Base-by-base conservation (phyloP, 1,140 invertebrate species). In the Elysia chlorotica region DNA sequence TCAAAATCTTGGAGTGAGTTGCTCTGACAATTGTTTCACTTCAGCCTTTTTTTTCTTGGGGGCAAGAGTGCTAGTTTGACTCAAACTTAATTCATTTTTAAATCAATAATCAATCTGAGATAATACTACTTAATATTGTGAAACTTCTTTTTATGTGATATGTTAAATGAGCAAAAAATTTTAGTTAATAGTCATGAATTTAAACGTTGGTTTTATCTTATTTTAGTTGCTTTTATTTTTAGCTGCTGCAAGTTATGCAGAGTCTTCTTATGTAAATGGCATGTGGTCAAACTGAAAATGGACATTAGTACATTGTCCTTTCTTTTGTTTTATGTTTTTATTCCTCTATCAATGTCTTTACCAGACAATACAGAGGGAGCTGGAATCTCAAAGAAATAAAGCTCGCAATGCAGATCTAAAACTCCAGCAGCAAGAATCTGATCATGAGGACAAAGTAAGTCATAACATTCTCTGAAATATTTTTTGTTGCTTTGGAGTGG, bases 361-460 rank as follows among this genome's bases (percentile, higher is more conserved):
- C 28, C 75, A 86, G 84, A 79, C 77, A 74, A 56, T 85, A 30
- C 82, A 85, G 61, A 78, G 82, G 65, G 82, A 86, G 69, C 41
- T 85, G 59, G 84, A 87, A 66, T 61, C 73, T 0, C 78, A 82
- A 62, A 72, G 84, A 54, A 76, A 61, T 35, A 77, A 78, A 48
- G 71, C 77, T 21, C 73, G 82, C 53, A 76, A 78, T 61, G 68
- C 81, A 62, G 84, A 86, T 57, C 73, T 81, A 66, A 73, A 80
- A 38, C 67, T 85, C 14, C 81, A 84, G 61, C 75, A 80, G 65
- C 66, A 78, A 63, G 83, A 85, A 31, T 65, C 78, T 21, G 80
- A 85, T n/a, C 76, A 81, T 70, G 85, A 86, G 59, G 83, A 85
- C 71, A 85, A 84, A 81, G 84, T 86, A 71, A 56, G 33, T 23